Evolutionary conservation across 2,113 vertebrate species (phyloP), one percentile per base, ranked within the genome.

Genomic region (Odobenus rosmarus): DNA sequence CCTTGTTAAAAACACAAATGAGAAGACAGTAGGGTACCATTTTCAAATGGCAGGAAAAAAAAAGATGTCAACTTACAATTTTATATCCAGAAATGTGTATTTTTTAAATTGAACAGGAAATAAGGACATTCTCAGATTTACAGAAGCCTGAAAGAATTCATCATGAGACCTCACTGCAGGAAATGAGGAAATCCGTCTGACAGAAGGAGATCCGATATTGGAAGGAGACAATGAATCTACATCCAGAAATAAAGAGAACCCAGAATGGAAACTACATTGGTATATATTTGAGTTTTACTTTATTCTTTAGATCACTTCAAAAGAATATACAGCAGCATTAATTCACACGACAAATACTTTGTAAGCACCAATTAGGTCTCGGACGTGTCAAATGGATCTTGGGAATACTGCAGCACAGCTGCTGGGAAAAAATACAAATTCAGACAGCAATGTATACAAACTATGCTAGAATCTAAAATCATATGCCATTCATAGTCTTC

Each of bases 391-490:
- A n/a, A 4, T 1, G 3, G 49, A 2, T 46, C 39, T 36, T 28
- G 69, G n/a, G 24, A 31, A 36, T 19, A 31, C 23, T 1, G 0
- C 12, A 4, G 4, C 5, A 1, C 39, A 28, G 5, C 55, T 46
- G 6, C 18, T 61, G 7, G 18, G 14, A 16, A 81, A 64, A 64
- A 64, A 64, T 24, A 11, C 36, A 36, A 86, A 31, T 28, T 16
- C 16, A 39, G 49, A 18, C 13, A 55, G 46, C 24, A 3, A 14
- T 10, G 13, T 53, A n/a, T 5, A 5, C 72, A 14, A 36, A 11
- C 9, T 6, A 19, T 15, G 39, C 33, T 53, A 15, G 42, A 92
- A 77, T 55, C 42, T 1, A 59, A 49, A 67, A 53, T 28, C 53
- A 46, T 11, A 11, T 55, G 9, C 9, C 11, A 26, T 26, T 1